phyloP scores from a whole-genome alignment of 2,113 vertebrate species.

The western clawed frog (Xenopus tropicalis) region UCB_Xtro_10.0 CM004448.2:99537001-99537500 shows the following conservation, averaged over 20 bases:
- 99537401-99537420: slow-evolving; percentile 85
- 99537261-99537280: slow-evolving; percentile 76
- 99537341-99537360: slow-evolving; percentile 80
- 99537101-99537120: slow-evolving; percentile 74
- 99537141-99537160: slow-evolving; percentile 80
- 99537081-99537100: slow-evolving; percentile 54
- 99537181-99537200: slow-evolving; percentile 82
- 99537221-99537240: slow-evolving; percentile 87
- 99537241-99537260: slow-evolving; percentile 82
- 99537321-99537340: slow-evolving; percentile 78
- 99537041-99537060: not conserved
- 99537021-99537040: too few species aligned
- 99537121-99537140: slow-evolving; percentile 76
- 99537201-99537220: slow-evolving; percentile 84
- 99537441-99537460: slow-evolving; percentile 85
- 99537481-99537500: slow-evolving; percentile 76
- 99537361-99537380: slow-evolving; percentile 68
- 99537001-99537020: too few species aligned
- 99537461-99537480: slow-evolving; percentile 81
- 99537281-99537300: slow-evolving; percentile 79
- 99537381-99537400: slow-evolving; percentile 75
- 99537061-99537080: slow-evolving; percentile 28
- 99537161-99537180: slow-evolving; percentile 85
- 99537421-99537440: slow-evolving; percentile 86
- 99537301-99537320: slow-evolving; percentile 80